These are phyloP conservation scores for Saccostrea glomerata DNA, from an alignment of 1,140 invertebrate species.

Conservation along the genomic window DNA sequence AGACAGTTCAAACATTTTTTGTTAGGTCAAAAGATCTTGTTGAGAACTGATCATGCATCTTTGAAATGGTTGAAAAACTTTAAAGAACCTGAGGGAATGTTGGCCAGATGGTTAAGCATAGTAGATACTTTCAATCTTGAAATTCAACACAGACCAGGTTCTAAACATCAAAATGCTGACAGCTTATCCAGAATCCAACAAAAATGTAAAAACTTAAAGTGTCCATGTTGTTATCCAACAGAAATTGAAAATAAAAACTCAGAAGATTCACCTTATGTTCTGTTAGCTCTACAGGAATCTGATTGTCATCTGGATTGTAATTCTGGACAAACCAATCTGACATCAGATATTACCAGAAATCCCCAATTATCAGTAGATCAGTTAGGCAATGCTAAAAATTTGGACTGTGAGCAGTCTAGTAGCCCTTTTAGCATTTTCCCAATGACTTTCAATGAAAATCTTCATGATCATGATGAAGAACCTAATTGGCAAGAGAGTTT, in stretches of 20 bases:
- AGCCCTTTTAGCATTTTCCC: background rate
- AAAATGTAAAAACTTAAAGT: constrained; percentile 36
- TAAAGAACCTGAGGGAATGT: constrained; percentile 16
- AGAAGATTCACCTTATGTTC: background rate
- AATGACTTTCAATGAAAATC: too few relatives aligned
- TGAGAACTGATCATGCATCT: constrained; percentile 10
- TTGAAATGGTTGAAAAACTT: constrained; percentile 17
- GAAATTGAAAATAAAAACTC: background rate
- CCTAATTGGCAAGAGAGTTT: background rate
- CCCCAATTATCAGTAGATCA: too few relatives aligned
- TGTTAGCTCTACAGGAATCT: too few relatives aligned
- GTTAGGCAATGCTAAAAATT: too few relatives aligned
- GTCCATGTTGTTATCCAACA: background rate
- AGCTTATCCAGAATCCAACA: background rate
- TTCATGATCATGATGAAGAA: too few relatives aligned
- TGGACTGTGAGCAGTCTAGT: background rate
- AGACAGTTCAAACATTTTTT: constrained; percentile 9
- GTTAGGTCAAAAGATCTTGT: background rate
- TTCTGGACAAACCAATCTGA: too few relatives aligned
- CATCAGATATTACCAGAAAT: too few relatives aligned
- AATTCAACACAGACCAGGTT: too few relatives aligned
- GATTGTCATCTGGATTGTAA: too few relatives aligned
- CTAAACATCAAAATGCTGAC: background rate
- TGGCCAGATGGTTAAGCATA: background rate
- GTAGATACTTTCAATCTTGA: too few relatives aligned